Evolutionary conservation across 2,113 vertebrate species (phyloP), one percentile per base, ranked within the genome.

Genomic region (Thinocorus orbignyianus): DNA sequence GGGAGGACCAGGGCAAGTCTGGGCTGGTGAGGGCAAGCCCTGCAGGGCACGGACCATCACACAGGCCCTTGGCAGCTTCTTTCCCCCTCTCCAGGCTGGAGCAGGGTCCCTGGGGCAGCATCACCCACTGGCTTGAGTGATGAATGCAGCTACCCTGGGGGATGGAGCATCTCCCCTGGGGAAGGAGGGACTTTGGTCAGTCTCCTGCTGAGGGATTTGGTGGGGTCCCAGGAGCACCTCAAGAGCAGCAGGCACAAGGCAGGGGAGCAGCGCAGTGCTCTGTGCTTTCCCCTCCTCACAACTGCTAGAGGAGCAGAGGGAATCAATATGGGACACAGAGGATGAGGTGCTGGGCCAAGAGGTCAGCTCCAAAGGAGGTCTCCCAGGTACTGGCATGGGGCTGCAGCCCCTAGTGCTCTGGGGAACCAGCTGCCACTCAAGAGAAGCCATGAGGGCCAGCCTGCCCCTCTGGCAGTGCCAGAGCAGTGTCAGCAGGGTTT

Each of bases 251-350:
- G 51, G 35, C 58, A 37, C 52, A 26, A 61, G 71, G 25, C 55
- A 91, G 65, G 31, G 71, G 48, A 81, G 16, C 28, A 70, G 72
- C 10, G 0, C 30, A 31, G 42, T 26, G 35, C 28, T 54, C 58
- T 37, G 16, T 3, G 0, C 20, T 48, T 81, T 31, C 17, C 15
- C 30, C 44, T 42, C 19, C 44, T 76, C 48, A 42, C 39, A 51
- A 1, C 17, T 52, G 11, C 46, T 52, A 13, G 16, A 85, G 28
- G 13, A 73, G 28, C 48, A 68, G 65, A 25, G 9, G 18, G 8
- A 86, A 66, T 60, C 0, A 0, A 30, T 41, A 24, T 0, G 0
- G 24, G 48, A n/a, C 5, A 6, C 30, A 52, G 30, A 76, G 65
- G 41, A 39, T 52, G 65, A 72, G 61, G 31, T 52, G 30, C 17